Evolutionary conservation across 2,797 vertebrate genomes (phyloP), one percentile per base, ranked within the genome.

Genomic region (Chloroceryle amazona): DNA sequence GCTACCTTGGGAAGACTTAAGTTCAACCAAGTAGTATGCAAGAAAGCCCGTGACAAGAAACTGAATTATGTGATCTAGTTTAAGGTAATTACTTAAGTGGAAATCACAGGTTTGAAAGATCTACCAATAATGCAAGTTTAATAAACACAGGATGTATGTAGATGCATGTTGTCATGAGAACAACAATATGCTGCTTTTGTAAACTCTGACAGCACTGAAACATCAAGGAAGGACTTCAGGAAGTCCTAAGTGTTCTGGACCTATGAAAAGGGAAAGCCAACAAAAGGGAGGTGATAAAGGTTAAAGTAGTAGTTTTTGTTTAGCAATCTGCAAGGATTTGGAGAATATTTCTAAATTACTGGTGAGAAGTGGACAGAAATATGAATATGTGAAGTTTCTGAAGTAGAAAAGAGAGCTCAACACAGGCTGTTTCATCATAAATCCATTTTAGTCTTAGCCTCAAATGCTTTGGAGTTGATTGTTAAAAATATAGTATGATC

Each of bases 101-200:
- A 70, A 70, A 49, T 60, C 2, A 17, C 15, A 35, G 33, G 7
- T 81, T 78, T 83, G 60, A 74, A 89, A 83, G 46, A 19, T 44
- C 19, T 62, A 9, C 19, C 14, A 9, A 1, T 65, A 54, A 33
- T 31, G 10, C 0, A 1, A 10, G 5, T 72, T 68, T 72, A 11
- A 15, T 66, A 71, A 57, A 31, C 13, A 17, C 10, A 31, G 29
- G 68, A 35, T 31, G 4, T 22, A 3, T 60, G 8, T 47, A 44
- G 8, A 39, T 39, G 37, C 37, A 39, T 31, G 61, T 21, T 90
- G 12, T 57, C 11, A 10, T 6, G 9, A 73, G 22, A 91, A 17
- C 19, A 39, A 8, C 21, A 54, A 0, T 33, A 15, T 35, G 8
- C 17, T 81, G 39, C 13, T 83, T 72, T 65, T 58, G 4, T 51